These are phyloP conservation scores for Beris chalybata DNA, from an alignment of 2,888 invertebrate species.

Conservation along the genomic window DNA sequence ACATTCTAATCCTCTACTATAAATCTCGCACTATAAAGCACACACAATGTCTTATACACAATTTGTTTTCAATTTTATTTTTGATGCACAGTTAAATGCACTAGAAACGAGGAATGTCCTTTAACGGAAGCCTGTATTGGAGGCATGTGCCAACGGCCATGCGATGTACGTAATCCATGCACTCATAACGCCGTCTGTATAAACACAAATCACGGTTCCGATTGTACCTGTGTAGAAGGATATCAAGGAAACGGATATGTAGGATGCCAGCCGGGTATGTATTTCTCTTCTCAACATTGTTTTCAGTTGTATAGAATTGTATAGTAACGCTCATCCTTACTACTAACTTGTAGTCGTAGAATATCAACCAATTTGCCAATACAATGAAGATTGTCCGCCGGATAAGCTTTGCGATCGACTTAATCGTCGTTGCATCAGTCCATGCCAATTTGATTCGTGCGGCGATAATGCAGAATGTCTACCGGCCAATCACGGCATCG, in stretches of 20 bases:
- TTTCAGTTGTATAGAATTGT: neutral
- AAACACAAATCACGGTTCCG: slow-evolving; percentile 84
- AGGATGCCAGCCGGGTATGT: slow-evolving; percentile 76
- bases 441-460: slow-evolving; percentile 77
- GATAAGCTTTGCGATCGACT: slow-evolving; percentile 81
- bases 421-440: slow-evolving; percentile 81
- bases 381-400: slow-evolving; percentile 90
- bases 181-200: slow-evolving; percentile 81
- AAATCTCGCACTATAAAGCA: too few relatives aligned
- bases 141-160: slow-evolving; percentile 82
- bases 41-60: slow-evolving; percentile 10
- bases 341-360: slow-evolving; percentile 52
- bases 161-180: slow-evolving; percentile 83
- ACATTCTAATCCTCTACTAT: too few relatives aligned
- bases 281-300: neutral
- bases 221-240: slow-evolving; percentile 83
- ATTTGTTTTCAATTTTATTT: slow-evolving; percentile 13
- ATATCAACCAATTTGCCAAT: slow-evolving; percentile 73
- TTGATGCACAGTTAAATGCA: slow-evolving; percentile 73
- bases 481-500: slow-evolving; percentile 73
- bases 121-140: slow-evolving; percentile 85
- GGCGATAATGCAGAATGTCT: slow-evolving; percentile 81
- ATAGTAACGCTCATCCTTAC: neutral
- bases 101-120: slow-evolving; percentile 81
- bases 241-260: slow-evolving; percentile 85